These are phyloP conservation scores for Notiomystis cincta DNA, from an alignment of 2,113 vertebrate species.

Conservation along the genomic window DNA sequence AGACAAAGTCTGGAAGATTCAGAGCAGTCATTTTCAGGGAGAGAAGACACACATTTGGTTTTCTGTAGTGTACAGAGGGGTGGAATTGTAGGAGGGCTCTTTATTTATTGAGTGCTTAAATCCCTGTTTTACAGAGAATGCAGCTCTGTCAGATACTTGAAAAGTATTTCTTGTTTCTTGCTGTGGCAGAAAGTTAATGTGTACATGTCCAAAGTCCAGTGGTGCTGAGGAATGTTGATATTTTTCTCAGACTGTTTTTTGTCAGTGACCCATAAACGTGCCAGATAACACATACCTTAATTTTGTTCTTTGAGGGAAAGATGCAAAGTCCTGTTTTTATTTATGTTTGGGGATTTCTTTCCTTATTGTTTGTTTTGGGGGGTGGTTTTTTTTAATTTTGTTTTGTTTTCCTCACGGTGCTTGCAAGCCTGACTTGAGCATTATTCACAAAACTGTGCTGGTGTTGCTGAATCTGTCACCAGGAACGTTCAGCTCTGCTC, in stretches of 20 bases:
- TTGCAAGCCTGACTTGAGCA: background rate
- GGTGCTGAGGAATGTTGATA: background rate
- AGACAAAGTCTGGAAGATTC: slow-evolving; percentile 3
- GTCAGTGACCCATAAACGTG: background rate
- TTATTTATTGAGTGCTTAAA: background rate
- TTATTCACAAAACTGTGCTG: background rate
- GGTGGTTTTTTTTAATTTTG: background rate
- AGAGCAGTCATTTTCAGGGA: background rate
- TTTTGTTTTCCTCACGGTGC: background rate
- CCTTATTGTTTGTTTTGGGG: background rate
- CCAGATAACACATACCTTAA: background rate
- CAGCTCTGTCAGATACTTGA: background rate
- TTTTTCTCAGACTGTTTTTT: background rate
- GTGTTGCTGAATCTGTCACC: background rate
- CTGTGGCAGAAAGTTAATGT: background rate
- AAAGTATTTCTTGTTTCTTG: background rate
- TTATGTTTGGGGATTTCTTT: background rate
- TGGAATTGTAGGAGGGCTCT: background rate
- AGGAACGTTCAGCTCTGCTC: background rate
- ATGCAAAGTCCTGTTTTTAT: background rate
- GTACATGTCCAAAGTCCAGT: background rate
- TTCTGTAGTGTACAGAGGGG: background rate
- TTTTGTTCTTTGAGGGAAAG: background rate
- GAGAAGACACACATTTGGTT: background rate
- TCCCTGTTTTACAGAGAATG: background rate